Conservation (phyloP, 2,888 invertebrate species). For the Formica aserva region DNA sequence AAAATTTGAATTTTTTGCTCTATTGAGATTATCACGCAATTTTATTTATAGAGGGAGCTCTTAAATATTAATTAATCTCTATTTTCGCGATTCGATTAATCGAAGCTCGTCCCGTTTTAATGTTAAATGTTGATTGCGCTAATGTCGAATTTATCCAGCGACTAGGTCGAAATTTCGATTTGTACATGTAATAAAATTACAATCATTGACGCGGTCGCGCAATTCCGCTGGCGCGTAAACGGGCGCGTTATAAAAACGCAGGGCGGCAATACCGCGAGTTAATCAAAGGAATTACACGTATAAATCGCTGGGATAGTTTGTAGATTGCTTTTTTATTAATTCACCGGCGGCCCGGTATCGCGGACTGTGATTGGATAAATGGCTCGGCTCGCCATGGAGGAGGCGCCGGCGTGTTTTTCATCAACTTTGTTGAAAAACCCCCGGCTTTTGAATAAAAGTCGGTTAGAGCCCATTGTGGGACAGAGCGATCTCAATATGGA, state of each 20-base stretch:
- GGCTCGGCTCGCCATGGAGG: slow-evolving; percentile 54
- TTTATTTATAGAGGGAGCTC: slow-evolving; percentile 10
- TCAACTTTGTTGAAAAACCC: slow-evolving; percentile 55
- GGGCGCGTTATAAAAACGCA: slow-evolving; percentile 51
- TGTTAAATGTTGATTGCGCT: slow-evolving; percentile 38
- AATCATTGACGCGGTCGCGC: slow-evolving; percentile 42
- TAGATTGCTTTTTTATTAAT: slow-evolving; percentile 57
- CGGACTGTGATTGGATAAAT: slow-evolving; percentile 57
- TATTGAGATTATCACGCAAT: background rate
- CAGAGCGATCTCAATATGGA: slow-evolving; percentile 57
- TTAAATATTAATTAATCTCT: slow-evolving; percentile 54
- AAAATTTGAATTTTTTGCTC: background rate
- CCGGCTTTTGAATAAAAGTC: slow-evolving; percentile 55
- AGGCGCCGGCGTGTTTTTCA: slow-evolving; percentile 56
- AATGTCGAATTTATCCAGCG: slow-evolving; percentile 50
- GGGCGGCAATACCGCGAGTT: slow-evolving; percentile 53
- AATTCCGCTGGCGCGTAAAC: slow-evolving; percentile 46
- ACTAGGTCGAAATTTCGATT: slow-evolving; percentile 46
- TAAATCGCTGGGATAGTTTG: slow-evolving; percentile 56
- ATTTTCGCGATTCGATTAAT: slow-evolving; percentile 30
- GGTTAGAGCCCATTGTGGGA: slow-evolving; percentile 55
- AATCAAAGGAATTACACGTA: slow-evolving; percentile 56
- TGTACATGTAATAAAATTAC: slow-evolving; percentile 56
- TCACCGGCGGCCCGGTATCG: slow-evolving; percentile 52
- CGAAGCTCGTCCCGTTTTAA: slow-evolving; percentile 8